A percentile compares a stretch with the other conserved stretches of the same genome.
Conservation (phyloP, 2,888 invertebrate species). For the Brenthis hecate region DNA sequence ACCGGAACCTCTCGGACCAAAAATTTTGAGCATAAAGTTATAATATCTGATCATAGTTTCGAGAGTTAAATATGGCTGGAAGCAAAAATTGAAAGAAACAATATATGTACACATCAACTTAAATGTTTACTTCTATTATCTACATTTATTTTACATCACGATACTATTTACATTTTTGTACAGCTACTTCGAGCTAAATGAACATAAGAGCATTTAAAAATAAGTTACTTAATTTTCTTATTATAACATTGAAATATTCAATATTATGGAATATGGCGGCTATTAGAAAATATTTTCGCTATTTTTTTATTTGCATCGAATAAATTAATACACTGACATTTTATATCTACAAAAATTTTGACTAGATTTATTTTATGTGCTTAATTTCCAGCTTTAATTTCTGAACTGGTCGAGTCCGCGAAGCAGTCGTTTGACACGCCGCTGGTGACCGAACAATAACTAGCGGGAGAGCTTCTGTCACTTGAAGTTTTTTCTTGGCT, state of each 20-base stretch:
- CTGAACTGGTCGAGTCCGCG: constrained; percentile 63
- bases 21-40: too few relatives aligned
- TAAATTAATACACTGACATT: constrained; percentile 19
- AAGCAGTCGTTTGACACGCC: constrained; percentile 70
- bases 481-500: constrained; percentile 59
- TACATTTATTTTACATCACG: constrained; percentile 8
- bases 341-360: constrained; percentile 27
- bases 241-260: constrained; percentile 7
- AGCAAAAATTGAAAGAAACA: not conserved
- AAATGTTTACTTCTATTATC: constrained; percentile 7
- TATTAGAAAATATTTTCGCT: constrained; percentile 15
- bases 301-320: constrained; percentile 13
- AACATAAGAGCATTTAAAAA: not conserved
- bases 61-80: not conserved
- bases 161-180: constrained; percentile 13
- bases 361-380: constrained; percentile 27
- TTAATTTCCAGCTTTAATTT: constrained; percentile 71
- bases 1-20: too few relatives aligned
- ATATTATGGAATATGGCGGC: constrained; percentile 18
- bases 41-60: too few relatives aligned
- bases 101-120: too few relatives aligned
- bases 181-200: constrained; percentile 5
- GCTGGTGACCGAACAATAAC: constrained; percentile 73
- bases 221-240: not conserved
- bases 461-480: constrained; percentile 73